Evolutionary conservation across 2,888 invertebrate genomes (phyloP).

Genomic region (Napeogenes sylphis): DNA sequence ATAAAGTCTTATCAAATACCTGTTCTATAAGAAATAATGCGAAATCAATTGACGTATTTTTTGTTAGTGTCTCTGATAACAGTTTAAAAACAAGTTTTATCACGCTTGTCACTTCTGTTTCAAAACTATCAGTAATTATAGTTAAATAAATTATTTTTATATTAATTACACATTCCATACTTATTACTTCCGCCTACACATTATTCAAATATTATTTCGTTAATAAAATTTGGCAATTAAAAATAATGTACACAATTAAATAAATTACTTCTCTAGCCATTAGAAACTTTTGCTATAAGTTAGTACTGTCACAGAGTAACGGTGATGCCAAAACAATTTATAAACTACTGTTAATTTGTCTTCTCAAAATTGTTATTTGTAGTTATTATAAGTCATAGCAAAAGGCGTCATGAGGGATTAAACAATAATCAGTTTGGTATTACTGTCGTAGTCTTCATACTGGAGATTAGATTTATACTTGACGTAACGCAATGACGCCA

Average conservation of each 20-base stretch:
- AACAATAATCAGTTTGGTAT: slow-evolving; percentile 49
- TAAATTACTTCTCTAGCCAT: too few relatives aligned
- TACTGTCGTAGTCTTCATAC: slow-evolving; percentile 47
- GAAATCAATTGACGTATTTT: slow-evolving; percentile 5
- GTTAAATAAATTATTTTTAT: neutral
- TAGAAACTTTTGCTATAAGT: too few relatives aligned
- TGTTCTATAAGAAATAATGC: neutral
- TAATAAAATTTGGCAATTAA: too few relatives aligned
- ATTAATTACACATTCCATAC: neutral
- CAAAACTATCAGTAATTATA: neutral
- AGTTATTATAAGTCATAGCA: slow-evolving; percentile 12
- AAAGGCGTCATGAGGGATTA: slow-evolving; percentile 38
- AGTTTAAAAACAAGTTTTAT: neutral
- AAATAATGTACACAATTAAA: too few relatives aligned
- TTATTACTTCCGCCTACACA: neutral
- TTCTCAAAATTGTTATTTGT: neutral
- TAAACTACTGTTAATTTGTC: neutral
- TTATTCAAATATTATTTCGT: neutral
- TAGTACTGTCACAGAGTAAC: too few relatives aligned
- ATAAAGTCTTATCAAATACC: slow-evolving; percentile 4
- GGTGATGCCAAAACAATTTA: too few relatives aligned
- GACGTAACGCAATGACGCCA: slow-evolving; percentile 39
- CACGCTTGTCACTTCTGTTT: neutral
- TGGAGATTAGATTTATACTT: slow-evolving; percentile 42
- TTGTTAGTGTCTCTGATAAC: neutral